These are phyloP conservation scores for Ameiurus melas DNA, from an alignment of 2,113 vertebrate species.

Conservation along the genomic window DNA sequence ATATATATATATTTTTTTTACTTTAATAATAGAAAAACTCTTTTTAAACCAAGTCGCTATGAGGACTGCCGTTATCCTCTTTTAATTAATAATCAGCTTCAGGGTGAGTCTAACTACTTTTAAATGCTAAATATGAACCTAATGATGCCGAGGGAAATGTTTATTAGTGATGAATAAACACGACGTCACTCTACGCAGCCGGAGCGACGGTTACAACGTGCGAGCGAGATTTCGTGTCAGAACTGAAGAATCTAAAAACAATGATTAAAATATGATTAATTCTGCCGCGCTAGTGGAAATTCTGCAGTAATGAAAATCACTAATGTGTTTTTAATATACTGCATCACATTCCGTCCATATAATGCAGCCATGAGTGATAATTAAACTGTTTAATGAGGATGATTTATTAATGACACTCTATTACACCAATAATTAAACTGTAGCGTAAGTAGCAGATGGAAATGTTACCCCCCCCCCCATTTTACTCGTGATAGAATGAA, in stretches of 20 bases:
- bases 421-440: background rate
- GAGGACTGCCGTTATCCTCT: background rate
- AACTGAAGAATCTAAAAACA: background rate
- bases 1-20: no score
- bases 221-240: background rate
- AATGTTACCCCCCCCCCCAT: no score
- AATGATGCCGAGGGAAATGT: background rate
- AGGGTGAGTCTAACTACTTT: background rate
- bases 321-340: conserved; percentile 14
- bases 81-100: background rate
- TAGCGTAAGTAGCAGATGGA: background rate
- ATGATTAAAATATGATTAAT: background rate
- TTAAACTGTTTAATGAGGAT: background rate
- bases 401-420: no score
- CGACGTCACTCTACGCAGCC: background rate
- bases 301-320: background rate
- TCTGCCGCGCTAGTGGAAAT: background rate
- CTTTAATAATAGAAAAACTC: background rate
- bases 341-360: background rate
- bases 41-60: background rate
- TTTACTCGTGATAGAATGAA: background rate
- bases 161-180: background rate
- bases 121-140: background rate
- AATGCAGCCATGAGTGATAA: background rate
- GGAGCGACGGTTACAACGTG: background rate